These are phyloP conservation scores for Eudasyphora cyanicolor DNA, from an alignment of 2,888 invertebrate species.

Conservation along the genomic window DNA sequence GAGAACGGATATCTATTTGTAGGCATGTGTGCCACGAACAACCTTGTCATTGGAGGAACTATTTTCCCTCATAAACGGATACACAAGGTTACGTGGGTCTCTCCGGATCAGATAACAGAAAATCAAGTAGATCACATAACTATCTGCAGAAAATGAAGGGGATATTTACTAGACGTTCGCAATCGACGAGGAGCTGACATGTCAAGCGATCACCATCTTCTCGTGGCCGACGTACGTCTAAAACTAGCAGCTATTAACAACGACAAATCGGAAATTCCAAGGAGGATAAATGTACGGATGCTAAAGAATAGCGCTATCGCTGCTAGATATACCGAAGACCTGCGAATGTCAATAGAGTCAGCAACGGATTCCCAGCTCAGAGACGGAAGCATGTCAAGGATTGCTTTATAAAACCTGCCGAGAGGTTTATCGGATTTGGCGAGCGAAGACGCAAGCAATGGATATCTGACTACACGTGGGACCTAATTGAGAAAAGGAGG, in stretches of 20 bases:
- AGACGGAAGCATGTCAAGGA: not conserved
- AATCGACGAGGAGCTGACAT: too few relatives aligned
- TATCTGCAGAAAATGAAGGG: not conserved
- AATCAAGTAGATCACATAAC: not conserved
- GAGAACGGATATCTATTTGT: not conserved
- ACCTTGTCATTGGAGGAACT: not conserved
- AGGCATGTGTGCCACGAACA: not conserved
- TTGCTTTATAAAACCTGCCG: not conserved
- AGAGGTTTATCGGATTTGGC: not conserved
- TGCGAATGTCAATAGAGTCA: not conserved
- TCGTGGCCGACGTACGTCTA: not conserved
- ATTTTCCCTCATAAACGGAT: not conserved
- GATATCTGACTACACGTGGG: not conserved
- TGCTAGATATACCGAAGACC: not conserved
- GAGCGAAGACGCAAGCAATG: too few relatives aligned
- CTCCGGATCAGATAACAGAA: not conserved
- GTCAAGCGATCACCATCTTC: not conserved
- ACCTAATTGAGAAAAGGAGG: not conserved
- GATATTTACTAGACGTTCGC: not conserved
- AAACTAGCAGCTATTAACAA: not conserved
- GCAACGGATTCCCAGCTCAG: not conserved
- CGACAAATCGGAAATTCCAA: too few relatives aligned
- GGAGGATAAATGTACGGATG: too few relatives aligned
- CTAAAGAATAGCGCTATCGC: too few relatives aligned
- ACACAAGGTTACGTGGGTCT: not conserved